Base-by-base conservation (phyloP, 2,113 vertebrate species). In the Pachyramphus minor region DNA sequence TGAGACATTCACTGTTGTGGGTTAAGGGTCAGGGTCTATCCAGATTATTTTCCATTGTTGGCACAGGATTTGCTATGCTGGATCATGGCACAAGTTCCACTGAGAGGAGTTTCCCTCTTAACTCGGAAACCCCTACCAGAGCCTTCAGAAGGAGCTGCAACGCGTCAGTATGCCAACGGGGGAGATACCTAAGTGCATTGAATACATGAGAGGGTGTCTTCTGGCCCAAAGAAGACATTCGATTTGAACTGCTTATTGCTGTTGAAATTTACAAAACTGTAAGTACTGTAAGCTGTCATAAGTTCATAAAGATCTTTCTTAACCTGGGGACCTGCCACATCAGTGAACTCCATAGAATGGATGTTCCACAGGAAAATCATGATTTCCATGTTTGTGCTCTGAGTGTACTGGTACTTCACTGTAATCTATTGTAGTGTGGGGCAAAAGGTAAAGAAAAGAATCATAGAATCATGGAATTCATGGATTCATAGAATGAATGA, bases 11-110 rank as follows among this genome's bases (percentile, higher is more conserved):
- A 88, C 77, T 95, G 86, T 71, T 94, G 90, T 74, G 72, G 77
- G 96, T 97, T 95, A 96, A 95, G 90, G 96, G 93, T 97, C 95
- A 93, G 90, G n/a, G 80, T 84, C 95, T 97, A 88, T 91, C 93
- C 91, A 91, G 95, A 97, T 96, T 91, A 87, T 81, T 93, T 88
- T 80, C 68, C n/a, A 83, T 92, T 96, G 95, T 96, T 86, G 64
- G 78, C 88, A 91, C 24, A 62, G 53, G 82, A 92, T 95, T 96
- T 96, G 87, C 56, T 84, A 89, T 94, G 89, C 86, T 27, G 28
- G 78, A 96, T 96, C 91, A 79, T 50, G n/a, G 55, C 56, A 94
- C 2, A 24, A 50, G 37, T 81, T 93, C 64, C 33, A 71, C 52
- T 4, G 13, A 63, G n/a, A 50, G 8, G 37, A 12, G 31, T 82